Percentiles rank a stretch among this genome's conserved stretches.
These are phyloP conservation scores for Nesogale talazaci DNA, from an alignment of 2,113 vertebrate genomes.

Conservation along the genomic window DNA sequence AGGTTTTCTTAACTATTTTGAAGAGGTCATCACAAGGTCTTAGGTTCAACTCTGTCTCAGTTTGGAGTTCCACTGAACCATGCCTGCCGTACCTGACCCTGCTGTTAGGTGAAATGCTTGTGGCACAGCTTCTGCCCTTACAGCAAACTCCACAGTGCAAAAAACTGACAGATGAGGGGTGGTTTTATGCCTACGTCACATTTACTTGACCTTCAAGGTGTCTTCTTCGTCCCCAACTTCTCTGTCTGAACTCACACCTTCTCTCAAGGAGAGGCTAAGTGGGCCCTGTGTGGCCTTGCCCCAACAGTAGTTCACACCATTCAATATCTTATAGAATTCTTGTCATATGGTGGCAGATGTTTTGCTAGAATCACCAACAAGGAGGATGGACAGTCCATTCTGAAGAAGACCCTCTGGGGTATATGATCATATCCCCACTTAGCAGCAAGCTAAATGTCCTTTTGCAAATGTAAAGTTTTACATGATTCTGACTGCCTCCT, in stretches of 20 bases:
- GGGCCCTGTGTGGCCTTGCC: not conserved
- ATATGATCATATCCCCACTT: not conserved
- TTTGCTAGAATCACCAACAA: not conserved
- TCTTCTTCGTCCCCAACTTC: not conserved
- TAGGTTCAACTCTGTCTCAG: not conserved
- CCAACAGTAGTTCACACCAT: not conserved
- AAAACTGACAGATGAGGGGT: not conserved
- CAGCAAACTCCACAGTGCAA: not conserved
- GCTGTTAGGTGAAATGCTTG: not conserved
- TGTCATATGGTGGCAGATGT: not conserved
- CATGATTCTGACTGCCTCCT: not conserved
- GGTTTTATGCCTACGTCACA: not conserved
- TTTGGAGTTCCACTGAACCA: not conserved
- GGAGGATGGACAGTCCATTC: not conserved
- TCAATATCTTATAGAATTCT: not conserved
- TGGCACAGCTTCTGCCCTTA: not conserved
- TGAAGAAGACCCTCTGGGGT: not conserved
- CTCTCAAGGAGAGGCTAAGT: not conserved
- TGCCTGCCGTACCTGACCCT: not conserved
- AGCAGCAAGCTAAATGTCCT: not conserved
- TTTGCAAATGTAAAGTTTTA: not conserved
- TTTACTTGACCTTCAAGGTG: not conserved
- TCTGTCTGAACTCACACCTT: not conserved
- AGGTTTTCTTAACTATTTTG: not conserved
- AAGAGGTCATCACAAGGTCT: not conserved